Evolutionary conservation across 2,113 vertebrate species (phyloP).

Genomic region (Gobius niger): DNA sequence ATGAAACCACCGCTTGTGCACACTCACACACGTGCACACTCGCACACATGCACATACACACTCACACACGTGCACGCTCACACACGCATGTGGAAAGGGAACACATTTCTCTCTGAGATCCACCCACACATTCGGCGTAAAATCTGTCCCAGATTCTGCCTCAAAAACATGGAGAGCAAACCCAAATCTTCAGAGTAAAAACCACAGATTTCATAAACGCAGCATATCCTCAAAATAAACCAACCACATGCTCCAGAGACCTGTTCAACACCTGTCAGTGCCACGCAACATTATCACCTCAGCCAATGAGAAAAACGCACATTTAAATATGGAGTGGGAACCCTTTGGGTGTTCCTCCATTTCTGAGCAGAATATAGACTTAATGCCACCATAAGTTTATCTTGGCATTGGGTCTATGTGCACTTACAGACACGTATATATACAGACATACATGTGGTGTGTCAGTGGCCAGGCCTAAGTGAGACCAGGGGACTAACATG

Average conservation of each 20-base stretch:
- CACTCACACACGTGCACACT: conserved; percentile 5
- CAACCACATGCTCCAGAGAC: conserved; percentile 5
- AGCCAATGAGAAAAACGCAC: conserved; percentile 14
- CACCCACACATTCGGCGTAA: conserved; percentile 56
- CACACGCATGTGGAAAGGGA: conserved; percentile 10
- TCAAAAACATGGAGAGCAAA: conserved; percentile 28
- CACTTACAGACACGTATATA: neutral
- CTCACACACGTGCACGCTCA: conserved; percentile 8
- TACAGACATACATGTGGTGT: neutral
- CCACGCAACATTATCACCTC: conserved; percentile 21
- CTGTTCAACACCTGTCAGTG: conserved; percentile 40
- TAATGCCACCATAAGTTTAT: neutral
- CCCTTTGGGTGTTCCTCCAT: neutral
- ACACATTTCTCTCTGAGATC: conserved; percentile 48
- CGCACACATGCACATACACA: neutral
- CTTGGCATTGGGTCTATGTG: neutral
- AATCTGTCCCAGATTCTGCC: conserved; percentile 56
- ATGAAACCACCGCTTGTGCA: conserved; percentile 34
- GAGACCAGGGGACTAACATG: neutral
- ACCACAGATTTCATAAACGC: conserved; percentile 32
- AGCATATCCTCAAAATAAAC: conserved; percentile 28
- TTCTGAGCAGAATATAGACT: conserved; percentile 9
- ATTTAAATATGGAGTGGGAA: conserved; percentile 15
- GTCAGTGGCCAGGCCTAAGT: conserved; percentile 2
- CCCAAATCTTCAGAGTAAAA: conserved; percentile 21